Base-by-base conservation (phyloP, 30 jellyfish, hydroid and myxozoan species). In the Euphysa ruthae region DNA sequence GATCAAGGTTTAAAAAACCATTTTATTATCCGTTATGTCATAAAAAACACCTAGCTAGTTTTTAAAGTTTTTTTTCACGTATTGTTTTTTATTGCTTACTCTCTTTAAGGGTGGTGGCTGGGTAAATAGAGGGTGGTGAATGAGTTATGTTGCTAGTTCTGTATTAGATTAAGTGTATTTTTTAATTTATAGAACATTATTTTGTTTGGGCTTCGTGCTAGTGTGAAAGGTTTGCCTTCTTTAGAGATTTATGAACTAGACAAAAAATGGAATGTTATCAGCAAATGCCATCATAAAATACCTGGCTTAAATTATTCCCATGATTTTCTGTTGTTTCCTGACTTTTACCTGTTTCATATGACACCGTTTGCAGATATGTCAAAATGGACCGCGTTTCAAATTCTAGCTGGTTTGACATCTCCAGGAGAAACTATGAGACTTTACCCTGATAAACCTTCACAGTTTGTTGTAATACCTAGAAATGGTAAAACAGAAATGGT, bases 311-410 rank as follows among this genome's bases (percentile, higher is more conserved):
- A 90, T 58, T 90, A 90, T 79, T 65, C 94, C 69, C 98, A 90
- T 57, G 98, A 90, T 56, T 81, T 90, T 35, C 71, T 78, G 0
- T 70, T 90, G 0, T 74, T 90, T 25, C 95, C 95, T 12, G 93
- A 81, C 44, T 90, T 75, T 49, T 90, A 81, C 65, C 51, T 90
- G 18, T 82, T 82, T 54, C 98, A 90, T 61, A 81, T 71, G 49
- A 90, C 98, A 0, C 98, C 98, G 27, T 90, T 90, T 63, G 90
- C 92, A 35, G 70, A 82, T 58, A 81, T 72, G n/a, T 30, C 88
- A 26, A 15, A 60, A 6, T 75, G 84, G 94, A 32, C 20, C 1
- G 78, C 87, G 13, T 69, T 90, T 71, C 79, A 80, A 46, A 76
- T 90, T 6, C 75, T 82, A 16, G 81, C 83, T 13, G 98, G 98